phyloP scores from a whole-genome alignment of 2,888 invertebrate genomes.

The Epinotia nisella region DNA sequence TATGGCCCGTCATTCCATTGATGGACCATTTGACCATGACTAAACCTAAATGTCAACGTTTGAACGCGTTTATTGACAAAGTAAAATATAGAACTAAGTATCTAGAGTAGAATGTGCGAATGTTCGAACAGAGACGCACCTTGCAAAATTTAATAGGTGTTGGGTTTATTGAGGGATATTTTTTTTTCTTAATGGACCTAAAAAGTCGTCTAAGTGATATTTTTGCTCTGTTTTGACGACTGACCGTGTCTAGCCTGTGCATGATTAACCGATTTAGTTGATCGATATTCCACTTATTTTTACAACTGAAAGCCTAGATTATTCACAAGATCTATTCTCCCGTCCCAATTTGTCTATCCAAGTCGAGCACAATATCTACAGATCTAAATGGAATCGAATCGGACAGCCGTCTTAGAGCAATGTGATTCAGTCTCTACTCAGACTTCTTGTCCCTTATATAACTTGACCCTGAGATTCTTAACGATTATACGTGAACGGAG shows the following conservation, averaged over 20 bases:
- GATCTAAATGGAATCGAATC: neutral
- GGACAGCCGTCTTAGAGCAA: neutral
- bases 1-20: neutral
- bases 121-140: neutral
- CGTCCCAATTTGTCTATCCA: neutral
- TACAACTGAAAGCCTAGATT: neutral
- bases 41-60: neutral
- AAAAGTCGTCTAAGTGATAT: too few species aligned
- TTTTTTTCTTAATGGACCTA: neutral
- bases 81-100: neutral
- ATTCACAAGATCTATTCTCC: neutral
- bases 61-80: neutral
- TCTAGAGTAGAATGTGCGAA: neutral
- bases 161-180: neutral
- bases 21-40: too few species aligned
- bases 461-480: neutral
- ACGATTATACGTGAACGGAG: neutral
- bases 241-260: too few species aligned
- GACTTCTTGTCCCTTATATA: neutral
- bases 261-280: too few species aligned
- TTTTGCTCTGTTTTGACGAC: too few species aligned
- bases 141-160: neutral
- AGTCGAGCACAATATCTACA: slow-evolving; percentile 4
- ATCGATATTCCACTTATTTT: neutral
- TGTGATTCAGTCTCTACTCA: neutral